Evolutionary conservation across 2,797 vertebrate species (phyloP).

Genomic region (Dallia pectoralis): DNA sequence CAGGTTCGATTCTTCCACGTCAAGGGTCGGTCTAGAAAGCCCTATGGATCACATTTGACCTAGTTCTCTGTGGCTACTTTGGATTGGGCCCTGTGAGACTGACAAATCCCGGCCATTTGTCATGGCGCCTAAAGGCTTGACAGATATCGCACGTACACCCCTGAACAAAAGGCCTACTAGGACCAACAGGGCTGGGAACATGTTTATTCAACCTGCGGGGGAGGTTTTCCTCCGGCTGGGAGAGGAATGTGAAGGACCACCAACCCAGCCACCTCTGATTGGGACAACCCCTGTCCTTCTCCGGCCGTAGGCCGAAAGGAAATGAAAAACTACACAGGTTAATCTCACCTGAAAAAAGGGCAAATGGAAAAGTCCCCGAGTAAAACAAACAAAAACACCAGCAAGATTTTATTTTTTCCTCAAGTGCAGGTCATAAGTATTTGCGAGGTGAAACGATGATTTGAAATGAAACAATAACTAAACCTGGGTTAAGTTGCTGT

Average conservation of each 20-base stretch:
- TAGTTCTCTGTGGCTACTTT: background rate
- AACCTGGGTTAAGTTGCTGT: no score
- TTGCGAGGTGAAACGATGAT: no score
- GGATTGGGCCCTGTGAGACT: background rate
- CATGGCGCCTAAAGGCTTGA: background rate
- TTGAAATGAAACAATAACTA: no score
- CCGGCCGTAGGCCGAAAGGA: background rate
- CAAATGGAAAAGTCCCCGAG: no score
- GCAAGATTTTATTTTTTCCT: no score
- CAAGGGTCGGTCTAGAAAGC: background rate
- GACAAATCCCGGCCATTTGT: background rate
- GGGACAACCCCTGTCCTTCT: background rate
- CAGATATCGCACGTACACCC: conserved; percentile 18
- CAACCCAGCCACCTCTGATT: background rate
- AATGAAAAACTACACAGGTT: background rate
- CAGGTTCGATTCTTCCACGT: background rate
- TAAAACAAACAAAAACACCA: no score
- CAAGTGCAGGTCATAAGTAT: no score
- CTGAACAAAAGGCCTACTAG: conserved; percentile 5
- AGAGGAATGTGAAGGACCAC: conserved; percentile 12
- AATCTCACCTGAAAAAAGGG: no score
- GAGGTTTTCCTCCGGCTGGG: background rate
- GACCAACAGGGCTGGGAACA: background rate
- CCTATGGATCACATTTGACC: background rate
- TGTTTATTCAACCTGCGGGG: background rate